Evolutionary conservation across 2,888 invertebrate species (phyloP), one percentile per base, ranked within the genome.

Genomic region (Tortricodes alternella): DNA sequence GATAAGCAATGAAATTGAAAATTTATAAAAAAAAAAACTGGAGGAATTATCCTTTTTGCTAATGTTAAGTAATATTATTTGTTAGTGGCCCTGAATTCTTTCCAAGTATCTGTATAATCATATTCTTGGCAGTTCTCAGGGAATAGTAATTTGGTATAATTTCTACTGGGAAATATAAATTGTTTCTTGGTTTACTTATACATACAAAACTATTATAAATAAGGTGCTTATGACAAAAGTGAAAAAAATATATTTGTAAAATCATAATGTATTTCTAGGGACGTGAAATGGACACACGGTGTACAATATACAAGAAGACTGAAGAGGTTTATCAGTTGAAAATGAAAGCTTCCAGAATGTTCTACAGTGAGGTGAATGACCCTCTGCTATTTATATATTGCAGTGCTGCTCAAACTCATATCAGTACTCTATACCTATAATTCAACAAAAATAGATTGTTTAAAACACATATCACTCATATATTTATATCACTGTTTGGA

Each of bases 251-350:
- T 15, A 41, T 37, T 1, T 48, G 5, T 29, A 29, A n/a, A 1
- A 19, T 29, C 8, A 6, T 11, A 24, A 19, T 61, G 57, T 58
- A 61, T 57, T 74, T 74, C 32, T 73, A 96, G 93, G 97, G 97
- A 9, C 94, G 96, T 71, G 98, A 99, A 87, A 94, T 96, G 87
- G 98, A 99, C 71, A 96, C 98, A 21, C 94, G 98, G 80, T 98
- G 99, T 64, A 98, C 99, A 38, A 97, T 99, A 78, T 99, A 97
- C 89, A 99, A 99, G 91, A 99, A 99, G 92, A 99, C 98, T 61
- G 99, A 99, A 70, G 97, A 98, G 83, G 93, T 96, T 56, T 99
- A 99, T 91, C 98, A 97, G 90, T 92, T 99, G 63, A 99, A 99
- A 91, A 91, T 99, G 87, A 99, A 99, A 89, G 96, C 99, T 37